Evolutionary conservation across 2,113 vertebrate genomes (phyloP), one percentile per base, ranked within the genome.

Genomic region (Protobothrops flavoviridis): DNA sequence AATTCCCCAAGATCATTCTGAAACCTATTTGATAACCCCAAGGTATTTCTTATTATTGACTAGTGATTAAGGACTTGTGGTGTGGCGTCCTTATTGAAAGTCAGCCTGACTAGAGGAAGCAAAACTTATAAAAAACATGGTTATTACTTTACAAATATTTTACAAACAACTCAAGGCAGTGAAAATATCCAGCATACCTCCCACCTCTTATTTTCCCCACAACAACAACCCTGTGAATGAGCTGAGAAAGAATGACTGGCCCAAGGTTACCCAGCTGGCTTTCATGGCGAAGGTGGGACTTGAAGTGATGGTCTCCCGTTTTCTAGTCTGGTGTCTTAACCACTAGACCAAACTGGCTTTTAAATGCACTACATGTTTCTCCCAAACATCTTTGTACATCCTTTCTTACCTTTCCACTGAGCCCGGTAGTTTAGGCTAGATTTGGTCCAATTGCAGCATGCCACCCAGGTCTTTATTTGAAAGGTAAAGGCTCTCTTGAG

Each of bases 21-120:
- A 86, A 92, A 48, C 92, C 93, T 96, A 6, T 97, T 96, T 96
- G 94, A 96, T 97, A 94, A 94, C 92, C 0, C 20, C 0, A 3
- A 56, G 55, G 50, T 95, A 92, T 96, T 97, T 97, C 93, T 97
- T 94, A 88, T 90, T 91, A 0, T 8, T 93, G 86, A 52, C 91
- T 94, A 33, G 95, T 96, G 94, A 92, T 96, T 55, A 17, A 29
- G 26, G 88, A 39, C 69, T 85, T 90, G 90, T 87, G 87, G n/a
- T 89, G 91, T 85, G 48, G 48, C 7, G 8, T 69, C 57, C 29
- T 94, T 90, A 1, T 1, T 53, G 45, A 57, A 88, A 94, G 87
- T 88, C 91, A 74, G 88, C 43, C 90, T 88, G 10, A 26, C 39
- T 85, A 87, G 53, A 93, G 90, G 85, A 12, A 57, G 86, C 56